Percentiles rank a stretch among this genome's conserved stretches.
Conservation (phyloP, 2,888 invertebrate genomes). For the Sussaba pulchella region DNA sequence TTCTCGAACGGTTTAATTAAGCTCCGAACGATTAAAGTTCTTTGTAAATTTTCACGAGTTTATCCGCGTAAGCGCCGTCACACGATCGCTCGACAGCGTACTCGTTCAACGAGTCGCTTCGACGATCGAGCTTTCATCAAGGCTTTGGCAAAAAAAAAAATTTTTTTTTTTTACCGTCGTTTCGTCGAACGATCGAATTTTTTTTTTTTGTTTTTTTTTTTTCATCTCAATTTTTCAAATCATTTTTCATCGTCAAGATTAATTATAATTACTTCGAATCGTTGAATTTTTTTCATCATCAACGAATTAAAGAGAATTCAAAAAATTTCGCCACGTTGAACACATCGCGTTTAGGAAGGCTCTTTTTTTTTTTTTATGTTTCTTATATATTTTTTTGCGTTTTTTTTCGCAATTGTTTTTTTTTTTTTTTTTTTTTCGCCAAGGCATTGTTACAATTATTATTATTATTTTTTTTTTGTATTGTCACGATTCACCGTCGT, state of each 20-base stretch:
- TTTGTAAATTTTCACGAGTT: conserved; percentile 27
- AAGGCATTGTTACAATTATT: conserved; percentile 77
- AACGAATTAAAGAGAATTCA: conserved; percentile 45
- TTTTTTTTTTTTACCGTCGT: too few species aligned
- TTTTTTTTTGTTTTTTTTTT: background rate
- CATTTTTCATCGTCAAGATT: background rate
- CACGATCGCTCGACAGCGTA: background rate
- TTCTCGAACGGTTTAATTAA: conserved; percentile 18
- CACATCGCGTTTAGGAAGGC: conserved; percentile 79
- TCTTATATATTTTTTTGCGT: background rate
- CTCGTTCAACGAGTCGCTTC: conserved; percentile 19
- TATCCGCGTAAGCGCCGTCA: background rate
- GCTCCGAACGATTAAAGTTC: conserved; percentile 25
- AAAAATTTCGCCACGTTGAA: conserved; percentile 76
- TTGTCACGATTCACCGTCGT: conserved; percentile 76
- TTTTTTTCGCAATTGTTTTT: conserved; percentile 72
- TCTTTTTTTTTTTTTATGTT: conserved; percentile 74
- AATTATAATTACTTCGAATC: conserved; percentile 30
- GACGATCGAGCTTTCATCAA: background rate
- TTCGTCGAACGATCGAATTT: too few species aligned
- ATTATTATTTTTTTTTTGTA: too few species aligned
- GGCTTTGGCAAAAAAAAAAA: background rate
- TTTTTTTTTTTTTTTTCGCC: conserved; percentile 70
- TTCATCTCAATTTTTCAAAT: background rate
- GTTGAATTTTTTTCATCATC: conserved; percentile 47